phyloP scores from a whole-genome alignment of 1,140 invertebrate genomes.

The Hyles euphorbiae region DNA sequence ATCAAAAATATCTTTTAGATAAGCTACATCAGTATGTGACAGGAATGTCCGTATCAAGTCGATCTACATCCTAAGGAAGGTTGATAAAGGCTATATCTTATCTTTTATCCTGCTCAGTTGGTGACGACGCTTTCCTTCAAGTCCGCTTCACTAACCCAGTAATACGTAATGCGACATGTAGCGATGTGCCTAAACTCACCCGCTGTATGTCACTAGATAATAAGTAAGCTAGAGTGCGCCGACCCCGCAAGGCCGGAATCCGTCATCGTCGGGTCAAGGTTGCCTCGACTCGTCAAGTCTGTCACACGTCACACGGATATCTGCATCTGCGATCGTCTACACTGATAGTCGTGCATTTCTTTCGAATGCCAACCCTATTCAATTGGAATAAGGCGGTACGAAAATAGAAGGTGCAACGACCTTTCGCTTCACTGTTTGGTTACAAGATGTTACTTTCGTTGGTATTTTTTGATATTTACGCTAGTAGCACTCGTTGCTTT shows the following conservation, averaged over 20 bases:
- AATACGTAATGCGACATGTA: slow-evolving; percentile 6
- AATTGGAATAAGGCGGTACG: slow-evolving; percentile 34
- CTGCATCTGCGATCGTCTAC: slow-evolving; percentile 69
- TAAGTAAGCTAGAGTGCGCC: slow-evolving; percentile 47
- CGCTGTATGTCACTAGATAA: slow-evolving; percentile 36
- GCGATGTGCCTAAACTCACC: slow-evolving; percentile 4
- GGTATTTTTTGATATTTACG: slow-evolving; percentile 40
- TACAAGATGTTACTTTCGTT: slow-evolving; percentile 57
- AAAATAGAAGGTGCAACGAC: slow-evolving; percentile 61
- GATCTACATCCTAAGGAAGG: too few relatives aligned
- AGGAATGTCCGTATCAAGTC: too few relatives aligned
- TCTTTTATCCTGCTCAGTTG: too few relatives aligned
- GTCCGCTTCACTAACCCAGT: not conserved
- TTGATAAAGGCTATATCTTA: too few relatives aligned
- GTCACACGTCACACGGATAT: slow-evolving; percentile 55
- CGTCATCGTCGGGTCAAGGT: slow-evolving; percentile 65
- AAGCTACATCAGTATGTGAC: too few relatives aligned
- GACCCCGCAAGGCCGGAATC: slow-evolving; percentile 69
- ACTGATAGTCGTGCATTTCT: slow-evolving; percentile 49
- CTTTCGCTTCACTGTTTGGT: slow-evolving; percentile 34
- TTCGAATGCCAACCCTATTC: slow-evolving; percentile 40
- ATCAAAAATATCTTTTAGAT: too few relatives aligned
- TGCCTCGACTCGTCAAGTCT: slow-evolving; percentile 36
- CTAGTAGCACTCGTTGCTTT: not conserved
- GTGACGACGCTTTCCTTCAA: too few relatives aligned